Base-by-base conservation (phyloP, 2,888 invertebrate genomes). In the Anarsia innoxiella region DNA sequence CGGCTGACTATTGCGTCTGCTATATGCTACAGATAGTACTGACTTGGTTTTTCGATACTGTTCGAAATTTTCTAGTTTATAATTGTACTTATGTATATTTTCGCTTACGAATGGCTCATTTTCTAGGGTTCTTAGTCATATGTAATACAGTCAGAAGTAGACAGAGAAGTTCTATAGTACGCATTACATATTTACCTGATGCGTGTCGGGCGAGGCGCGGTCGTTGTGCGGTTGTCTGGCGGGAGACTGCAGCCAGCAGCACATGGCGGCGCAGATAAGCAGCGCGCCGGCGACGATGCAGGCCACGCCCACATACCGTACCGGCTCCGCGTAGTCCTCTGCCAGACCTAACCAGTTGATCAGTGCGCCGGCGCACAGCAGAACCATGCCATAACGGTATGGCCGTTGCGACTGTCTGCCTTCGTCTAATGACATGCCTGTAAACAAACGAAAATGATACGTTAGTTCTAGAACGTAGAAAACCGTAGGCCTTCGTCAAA, bases 301-400 rank as follows among this genome's bases (percentile, higher is more conserved):
- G 13, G 90, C 90, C 40, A 91, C 90, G 45, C 91, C 91, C 49
- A 91, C 88, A 68, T 91, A 91, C 60, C 91, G 85, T 47, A 90
- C 89, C 3, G 91, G 91, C 66, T 91, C 90, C 37, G 90, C 89
- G 65, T 90, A 90, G 67, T 89, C 89, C 60, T 91, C 90, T 0
- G 91, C 91, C 46, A 91, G 78, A 13, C 91, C 91, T 45, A 91
- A 77, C 91, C 91, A 91, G 77, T 91, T 91, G 66, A 91, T 90
- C 27, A 91, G 84, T 12, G 91, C 91, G 12, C 91, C 91, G 36
- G 91, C 87, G 66, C 91, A 91, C 35, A 91, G 78, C 56, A 91
- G 69, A 46, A 90, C 90, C 88, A 91, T 90, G 53, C 91, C 91
- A 60, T 91, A 91, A 42, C 91, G 87, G 77, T 91, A 91, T 39